Evolutionary conservation across 2,888 invertebrate species (phyloP), one percentile per base, ranked within the genome.

Genomic region (Dolichopus griseipennis): DNA sequence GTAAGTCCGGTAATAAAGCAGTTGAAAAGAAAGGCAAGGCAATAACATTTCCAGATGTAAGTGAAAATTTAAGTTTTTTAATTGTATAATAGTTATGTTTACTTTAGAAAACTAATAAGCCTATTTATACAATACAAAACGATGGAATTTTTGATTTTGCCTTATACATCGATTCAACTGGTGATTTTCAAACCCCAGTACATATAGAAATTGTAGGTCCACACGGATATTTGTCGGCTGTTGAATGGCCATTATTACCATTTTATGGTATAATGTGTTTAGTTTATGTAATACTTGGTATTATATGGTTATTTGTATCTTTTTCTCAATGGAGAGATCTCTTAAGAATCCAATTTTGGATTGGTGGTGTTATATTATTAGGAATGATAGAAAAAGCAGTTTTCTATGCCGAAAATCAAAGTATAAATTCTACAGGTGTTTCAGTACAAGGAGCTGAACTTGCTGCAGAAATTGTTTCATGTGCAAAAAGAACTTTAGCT

Each of bases 321-420:
- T 92, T 90, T 74, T 83, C 90, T 73, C 93, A 93, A 80, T 97
- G 95, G 95, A 85, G 92, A 62, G 96, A 97, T 79, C 83, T 97
- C 27, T 84, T 97, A 67, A 84, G 95, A 43, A 91, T 97, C 64
- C 97, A 97, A 83, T 96, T 95, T 82, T 97, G 96, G 95, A 95
- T 97, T 77, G 95, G 95, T 8, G 94, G 88, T 37, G 94, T 95
- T 15, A 93, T 95, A 68, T 81, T 95, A 15, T 82, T 95, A 2
- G 93, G 95, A 64, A 91, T 92, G 91, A 76, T 92, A 43, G 92
- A 92, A 80, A 91, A 90, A 78, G 94, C 96, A 6, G 91, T 93
- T 0, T 97, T 93, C 80, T 93, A 94, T 77, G 93, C 91, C 0
- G 94, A 96, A 74, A 96, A 92, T 81, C 87, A 90, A 74, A 88